phyloP scores from a whole-genome alignment of 2,888 invertebrate species.

The Hipparchia semele region DNA sequence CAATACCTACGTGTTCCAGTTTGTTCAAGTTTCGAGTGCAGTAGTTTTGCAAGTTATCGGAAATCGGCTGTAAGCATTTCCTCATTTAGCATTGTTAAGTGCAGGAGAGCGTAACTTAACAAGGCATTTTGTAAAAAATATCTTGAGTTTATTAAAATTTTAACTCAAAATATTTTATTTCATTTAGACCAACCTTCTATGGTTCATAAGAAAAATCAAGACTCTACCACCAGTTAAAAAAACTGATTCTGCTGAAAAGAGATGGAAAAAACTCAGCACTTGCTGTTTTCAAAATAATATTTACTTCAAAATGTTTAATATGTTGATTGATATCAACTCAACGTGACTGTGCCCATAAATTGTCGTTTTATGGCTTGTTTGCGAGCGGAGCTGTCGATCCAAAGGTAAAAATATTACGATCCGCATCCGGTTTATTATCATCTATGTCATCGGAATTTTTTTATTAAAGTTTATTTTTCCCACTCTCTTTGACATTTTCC shows the following conservation, averaged over 20 bases:
- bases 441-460: background rate
- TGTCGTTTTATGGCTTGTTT: background rate
- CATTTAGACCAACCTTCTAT: too few relatives aligned
- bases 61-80: background rate
- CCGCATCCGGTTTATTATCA: background rate
- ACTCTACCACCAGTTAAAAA: too few relatives aligned
- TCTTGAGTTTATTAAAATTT: too few relatives aligned
- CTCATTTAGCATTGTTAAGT: background rate
- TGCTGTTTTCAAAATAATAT: background rate
- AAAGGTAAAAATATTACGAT: background rate
- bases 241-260: too few relatives aligned
- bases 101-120: background rate
- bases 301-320: background rate
- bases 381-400: slow-evolving; percentile 3
- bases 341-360: slow-evolving; percentile 5
- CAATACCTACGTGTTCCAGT: slow-evolving; percentile 12
- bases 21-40: slow-evolving; percentile 11
- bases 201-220: too few relatives aligned
- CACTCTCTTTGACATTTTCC: background rate
- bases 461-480: background rate
- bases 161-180: too few relatives aligned
- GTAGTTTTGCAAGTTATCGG: slow-evolving; percentile 15
- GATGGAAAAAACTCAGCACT: too few relatives aligned
- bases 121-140: too few relatives aligned
- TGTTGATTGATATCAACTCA: background rate